phyloP scores from a whole-genome alignment of 1,140 invertebrate genomes.

The Danaus melanippus region DNA sequence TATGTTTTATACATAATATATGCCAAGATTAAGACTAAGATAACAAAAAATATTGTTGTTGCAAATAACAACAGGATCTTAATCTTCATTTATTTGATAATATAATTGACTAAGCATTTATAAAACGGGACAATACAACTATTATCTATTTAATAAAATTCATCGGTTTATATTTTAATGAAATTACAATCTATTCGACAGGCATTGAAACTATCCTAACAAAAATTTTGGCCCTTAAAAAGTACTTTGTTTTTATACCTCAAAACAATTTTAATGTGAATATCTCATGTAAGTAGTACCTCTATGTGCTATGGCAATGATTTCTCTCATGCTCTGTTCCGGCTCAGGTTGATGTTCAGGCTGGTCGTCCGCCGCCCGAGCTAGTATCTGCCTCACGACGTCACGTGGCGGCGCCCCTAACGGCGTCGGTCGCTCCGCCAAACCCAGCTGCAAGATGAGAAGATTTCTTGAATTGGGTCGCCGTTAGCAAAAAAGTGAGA shows the following conservation, averaged over 20 bases:
- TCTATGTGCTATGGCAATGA: constrained; percentile 64
- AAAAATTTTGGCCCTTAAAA: too few species aligned
- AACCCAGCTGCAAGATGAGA: constrained; percentile 45
- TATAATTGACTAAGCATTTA: too few species aligned
- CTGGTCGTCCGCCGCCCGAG: constrained; percentile 50
- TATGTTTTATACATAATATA: constrained; percentile 6
- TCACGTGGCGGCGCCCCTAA: constrained; percentile 60
- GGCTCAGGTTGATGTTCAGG: constrained; percentile 33
- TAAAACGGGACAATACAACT: too few species aligned
- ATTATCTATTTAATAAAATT: too few species aligned
- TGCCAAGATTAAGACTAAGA: constrained; percentile 3
- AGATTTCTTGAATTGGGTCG: too few species aligned
- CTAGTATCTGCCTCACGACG: constrained; percentile 62
- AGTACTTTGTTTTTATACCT: too few species aligned
- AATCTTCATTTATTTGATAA: too few species aligned
- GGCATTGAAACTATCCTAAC: too few species aligned
- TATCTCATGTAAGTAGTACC: constrained; percentile 26
- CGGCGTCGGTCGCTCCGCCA: constrained; percentile 51
- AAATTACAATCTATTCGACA: too few species aligned
- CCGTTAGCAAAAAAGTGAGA: too few species aligned
- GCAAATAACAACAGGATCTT: background rate
- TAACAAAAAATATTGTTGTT: constrained; percentile 6
- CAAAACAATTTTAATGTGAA: too few species aligned
- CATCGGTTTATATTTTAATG: too few species aligned
- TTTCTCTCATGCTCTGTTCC: constrained; percentile 53